Evolutionary conservation across 2,113 vertebrate genomes (phyloP).

Genomic region (Theristicus caerulescens): DNA sequence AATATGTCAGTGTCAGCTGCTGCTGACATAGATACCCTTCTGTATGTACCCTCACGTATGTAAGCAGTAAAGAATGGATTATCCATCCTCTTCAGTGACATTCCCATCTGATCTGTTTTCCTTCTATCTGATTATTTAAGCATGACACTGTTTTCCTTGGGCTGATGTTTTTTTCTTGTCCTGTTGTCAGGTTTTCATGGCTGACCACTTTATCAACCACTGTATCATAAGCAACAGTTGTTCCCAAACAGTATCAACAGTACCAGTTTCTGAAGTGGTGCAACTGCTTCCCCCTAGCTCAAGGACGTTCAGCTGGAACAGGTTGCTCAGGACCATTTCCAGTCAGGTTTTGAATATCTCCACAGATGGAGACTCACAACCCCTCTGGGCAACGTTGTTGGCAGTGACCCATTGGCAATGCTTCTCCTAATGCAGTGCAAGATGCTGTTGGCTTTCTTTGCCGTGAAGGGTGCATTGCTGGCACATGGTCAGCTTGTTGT

Average conservation of each 20-base stretch:
- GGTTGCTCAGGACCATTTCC: neutral
- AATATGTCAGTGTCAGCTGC: neutral
- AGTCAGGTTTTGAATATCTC: neutral
- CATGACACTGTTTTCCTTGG: neutral
- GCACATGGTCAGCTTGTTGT: neutral
- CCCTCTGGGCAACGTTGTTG: neutral
- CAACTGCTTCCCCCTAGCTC: neutral
- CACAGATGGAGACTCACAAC: neutral
- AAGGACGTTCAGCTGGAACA: neutral
- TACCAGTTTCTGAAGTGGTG: neutral
- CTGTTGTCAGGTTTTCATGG: neutral
- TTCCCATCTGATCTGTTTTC: neutral
- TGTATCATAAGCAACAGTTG: neutral
- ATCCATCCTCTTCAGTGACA: neutral
- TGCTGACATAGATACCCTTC: neutral
- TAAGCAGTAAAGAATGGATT: neutral
- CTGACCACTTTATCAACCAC: neutral
- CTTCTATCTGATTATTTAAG: neutral
- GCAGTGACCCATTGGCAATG: neutral
- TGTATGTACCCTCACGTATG: neutral
- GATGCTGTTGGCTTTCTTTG: neutral
- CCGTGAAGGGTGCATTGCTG: rapidly evolving
- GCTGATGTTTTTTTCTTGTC: neutral
- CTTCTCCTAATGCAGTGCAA: neutral
- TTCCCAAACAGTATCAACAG: neutral